A percentile compares a stretch with the other conserved stretches of the same genome.
These are phyloP conservation scores for Zoroaster sp. DNA, from an alignment of 53 echinoderm and acorn worm species.

Conservation along the genomic window DNA sequence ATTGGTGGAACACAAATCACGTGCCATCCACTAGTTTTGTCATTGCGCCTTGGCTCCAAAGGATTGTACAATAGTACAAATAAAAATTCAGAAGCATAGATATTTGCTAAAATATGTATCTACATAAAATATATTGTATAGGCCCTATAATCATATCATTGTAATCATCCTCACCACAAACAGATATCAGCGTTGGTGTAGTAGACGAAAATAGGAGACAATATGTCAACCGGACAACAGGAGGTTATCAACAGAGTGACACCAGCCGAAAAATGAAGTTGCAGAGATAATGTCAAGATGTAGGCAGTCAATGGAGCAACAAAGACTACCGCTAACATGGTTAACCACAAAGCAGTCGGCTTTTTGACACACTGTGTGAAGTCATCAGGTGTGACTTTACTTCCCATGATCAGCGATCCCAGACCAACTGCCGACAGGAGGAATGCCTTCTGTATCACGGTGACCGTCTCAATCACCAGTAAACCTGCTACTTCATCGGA, in stretches of 20 bases:
- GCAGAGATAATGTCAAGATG: neutral
- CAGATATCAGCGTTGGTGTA: constrained; percentile 33
- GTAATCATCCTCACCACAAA: neutral
- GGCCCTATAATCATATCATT: neutral
- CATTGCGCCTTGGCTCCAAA: too few relatives aligned
- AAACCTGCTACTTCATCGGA: neutral
- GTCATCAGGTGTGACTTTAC: neutral
- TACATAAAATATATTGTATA: too few relatives aligned
- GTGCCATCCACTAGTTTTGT: too few relatives aligned
- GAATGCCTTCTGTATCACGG: neutral
- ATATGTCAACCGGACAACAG: constrained; percentile 2
- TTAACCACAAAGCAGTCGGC: neutral
- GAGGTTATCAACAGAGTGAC: constrained; percentile 7
- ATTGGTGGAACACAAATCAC: neutral
- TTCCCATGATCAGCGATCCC: neutral
- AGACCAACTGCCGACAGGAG: neutral
- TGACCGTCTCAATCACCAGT: neutral
- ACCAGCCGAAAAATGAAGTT: neutral
- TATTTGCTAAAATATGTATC: too few relatives aligned
- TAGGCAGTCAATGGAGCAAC: constrained; percentile 3
- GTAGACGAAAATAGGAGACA: constrained; percentile 12
- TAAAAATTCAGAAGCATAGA: too few relatives aligned
- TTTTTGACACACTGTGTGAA: constrained; percentile 28
- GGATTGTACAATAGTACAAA: too few relatives aligned
- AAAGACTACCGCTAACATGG: neutral